Conservation (phyloP, 2,113 vertebrate genomes). For the Pyxicephalus adspersus region DNA sequence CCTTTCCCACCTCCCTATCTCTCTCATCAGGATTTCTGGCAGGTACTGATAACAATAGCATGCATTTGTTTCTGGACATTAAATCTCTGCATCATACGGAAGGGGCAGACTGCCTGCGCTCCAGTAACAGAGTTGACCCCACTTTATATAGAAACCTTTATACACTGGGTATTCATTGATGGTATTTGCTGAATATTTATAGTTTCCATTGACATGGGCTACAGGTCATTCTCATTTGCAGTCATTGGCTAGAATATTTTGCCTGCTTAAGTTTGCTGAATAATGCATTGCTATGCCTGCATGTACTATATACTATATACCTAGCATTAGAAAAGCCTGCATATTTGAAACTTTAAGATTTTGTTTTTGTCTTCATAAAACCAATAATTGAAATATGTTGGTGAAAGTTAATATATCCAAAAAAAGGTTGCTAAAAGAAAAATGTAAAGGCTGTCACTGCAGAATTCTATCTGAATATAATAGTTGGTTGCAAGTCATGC, state of each 20-base stretch:
- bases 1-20: constrained; percentile 65
- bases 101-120: constrained; percentile 66
- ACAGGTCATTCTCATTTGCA: constrained; percentile 29
- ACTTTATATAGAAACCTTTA: constrained; percentile 3
- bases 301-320: background rate
- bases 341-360: background rate
- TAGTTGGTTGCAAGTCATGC: no score
- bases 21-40: constrained; percentile 98
- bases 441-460: no score
- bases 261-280: constrained; percentile 22
- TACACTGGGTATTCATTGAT: background rate
- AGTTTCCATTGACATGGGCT: constrained; percentile 1
- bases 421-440: no score
- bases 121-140: constrained; percentile 53
- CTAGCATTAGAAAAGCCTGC: background rate
- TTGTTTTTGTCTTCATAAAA: no score
- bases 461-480: no score
- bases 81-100: constrained; percentile 62
- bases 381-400: no score
- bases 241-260: constrained; percentile 14
- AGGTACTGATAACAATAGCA: constrained; percentile 96
- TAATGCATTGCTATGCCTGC: constrained; percentile 28
- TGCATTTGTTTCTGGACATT: constrained; percentile 78
- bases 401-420: no score
- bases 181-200: background rate